Percentiles rank a stretch among this genome's conserved stretches.
phyloP scores from a whole-genome alignment of 2,888 invertebrate species.

The Antheraea assamensis region DNA sequence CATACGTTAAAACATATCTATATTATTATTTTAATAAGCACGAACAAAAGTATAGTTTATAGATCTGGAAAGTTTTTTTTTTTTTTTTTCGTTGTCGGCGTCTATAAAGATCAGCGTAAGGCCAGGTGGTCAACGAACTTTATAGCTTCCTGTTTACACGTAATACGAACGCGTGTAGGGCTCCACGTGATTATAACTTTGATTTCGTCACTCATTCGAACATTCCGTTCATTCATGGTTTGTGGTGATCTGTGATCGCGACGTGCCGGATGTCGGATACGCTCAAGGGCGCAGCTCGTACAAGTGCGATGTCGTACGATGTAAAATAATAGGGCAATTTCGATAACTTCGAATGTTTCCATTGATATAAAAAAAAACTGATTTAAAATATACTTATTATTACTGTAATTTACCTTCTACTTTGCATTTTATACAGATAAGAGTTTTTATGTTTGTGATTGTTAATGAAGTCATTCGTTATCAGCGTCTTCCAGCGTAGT shows the following conservation, averaged over 20 bases:
- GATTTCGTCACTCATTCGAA: constrained; percentile 32
- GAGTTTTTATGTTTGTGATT: background rate
- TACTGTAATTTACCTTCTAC: background rate
- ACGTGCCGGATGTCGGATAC: constrained; percentile 47
- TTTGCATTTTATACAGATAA: background rate
- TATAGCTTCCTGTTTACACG: constrained; percentile 49
- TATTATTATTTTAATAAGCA: background rate
- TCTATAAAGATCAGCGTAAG: constrained; percentile 26
- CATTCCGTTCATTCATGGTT: constrained; percentile 49
- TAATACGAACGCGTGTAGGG: constrained; percentile 32
- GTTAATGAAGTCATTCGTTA: background rate
- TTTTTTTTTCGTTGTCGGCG: constrained; percentile 23
- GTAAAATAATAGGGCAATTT: constrained; percentile 15
- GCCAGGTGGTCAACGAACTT: constrained; percentile 45
- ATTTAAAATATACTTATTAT: background rate
- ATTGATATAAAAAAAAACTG: constrained; percentile 5
- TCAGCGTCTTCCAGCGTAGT: background rate
- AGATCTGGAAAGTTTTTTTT: background rate
- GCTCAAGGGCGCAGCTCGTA: constrained; percentile 59
- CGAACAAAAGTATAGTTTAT: background rate
- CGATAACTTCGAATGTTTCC: background rate
- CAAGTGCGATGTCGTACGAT: constrained; percentile 31
- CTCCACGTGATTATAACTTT: constrained; percentile 34
- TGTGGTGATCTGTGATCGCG: constrained; percentile 20
- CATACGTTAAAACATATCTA: background rate